Base-by-base conservation (phyloP, 2,797 vertebrate species). In the Ficedula albicollis region DNA sequence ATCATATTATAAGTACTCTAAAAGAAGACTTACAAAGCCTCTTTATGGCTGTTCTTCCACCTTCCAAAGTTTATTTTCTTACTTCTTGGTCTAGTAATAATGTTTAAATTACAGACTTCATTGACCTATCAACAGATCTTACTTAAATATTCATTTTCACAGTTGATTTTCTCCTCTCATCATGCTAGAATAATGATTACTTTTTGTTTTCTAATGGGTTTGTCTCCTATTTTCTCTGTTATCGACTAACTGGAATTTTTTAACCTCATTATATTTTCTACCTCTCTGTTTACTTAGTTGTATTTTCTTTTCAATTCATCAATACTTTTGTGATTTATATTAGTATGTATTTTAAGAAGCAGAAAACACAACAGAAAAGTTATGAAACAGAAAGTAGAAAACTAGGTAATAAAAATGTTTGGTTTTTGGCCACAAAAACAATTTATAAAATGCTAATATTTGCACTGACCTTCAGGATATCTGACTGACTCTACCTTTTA, bases 11-110 rank as follows among this genome's bases (percentile, higher is more conserved):
- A 85, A 94, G n/a, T 58, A 25, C 46, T 81, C 58, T 64, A 44
- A 76, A 85, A 48, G 56, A 75, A 75, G 59, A 39, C 36, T 78
- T 64, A 69, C 6, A 83, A 46, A 89, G 79, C 34, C 39, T 30
- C 22, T 39, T 74, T 52, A 58, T 34, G 64, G 36, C 49, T 72
- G 25, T 68, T 56, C 82, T 75, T 49, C 36, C 43, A 87, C 32
- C 51, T 85, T 29, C 32, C 39, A 30, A 58, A 66, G 64, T 85
- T 92, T 84, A 75, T 78, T 92, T 95, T 93, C 67, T 56, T 91
- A 49, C 49, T 81, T 77, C 44, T 87, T 75, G n/a, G 17, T 80
- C 38, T 80, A 68, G 48, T 87, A 84, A 64, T 77, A 82, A 82
- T 68, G 75, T 82, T 90, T 87, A 44, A 90, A 44, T 70, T 79